Evolutionary conservation across 2,113 vertebrate species (phyloP).

Genomic region (Uropsilus gracilis): DNA sequence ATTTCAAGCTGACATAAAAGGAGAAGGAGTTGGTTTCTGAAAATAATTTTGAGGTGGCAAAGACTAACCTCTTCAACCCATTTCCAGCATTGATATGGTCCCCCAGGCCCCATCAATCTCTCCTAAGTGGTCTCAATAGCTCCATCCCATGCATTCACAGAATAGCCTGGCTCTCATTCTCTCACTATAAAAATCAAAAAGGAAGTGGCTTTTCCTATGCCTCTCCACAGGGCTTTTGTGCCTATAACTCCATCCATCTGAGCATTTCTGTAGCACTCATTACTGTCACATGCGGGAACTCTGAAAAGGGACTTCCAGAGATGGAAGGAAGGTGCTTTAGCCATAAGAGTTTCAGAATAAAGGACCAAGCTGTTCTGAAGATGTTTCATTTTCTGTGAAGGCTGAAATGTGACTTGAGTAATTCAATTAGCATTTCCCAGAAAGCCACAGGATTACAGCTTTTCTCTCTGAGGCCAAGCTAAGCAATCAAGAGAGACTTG

Average conservation of each 20-base stretch:
- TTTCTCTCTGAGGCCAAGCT: not conserved
- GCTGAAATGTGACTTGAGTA: not conserved
- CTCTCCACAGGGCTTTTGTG: conserved; percentile 71
- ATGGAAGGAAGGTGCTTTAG: conserved; percentile 32
- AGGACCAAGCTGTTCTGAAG: conserved; percentile 54
- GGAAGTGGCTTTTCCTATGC: conserved; percentile 68
- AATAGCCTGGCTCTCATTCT: conserved; percentile 3
- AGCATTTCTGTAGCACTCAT: conserved; percentile 65
- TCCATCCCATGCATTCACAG: conserved; percentile 1
- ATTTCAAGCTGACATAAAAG: conserved; percentile 58
- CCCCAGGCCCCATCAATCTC: not conserved
- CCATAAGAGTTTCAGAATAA: conserved; percentile 54
- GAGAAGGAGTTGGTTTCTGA: conserved; percentile 50
- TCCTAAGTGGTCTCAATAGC: conserved; percentile 51
- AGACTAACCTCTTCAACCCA: conserved; percentile 58
- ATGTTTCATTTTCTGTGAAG: conserved; percentile 53
- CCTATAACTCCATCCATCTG: conserved; percentile 36
- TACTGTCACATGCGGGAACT: not conserved
- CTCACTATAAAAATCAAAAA: not conserved
- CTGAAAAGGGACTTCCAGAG: conserved; percentile 42
- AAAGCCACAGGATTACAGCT: not conserved
- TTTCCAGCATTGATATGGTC: conserved; percentile 13
- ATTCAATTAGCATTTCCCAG: conserved; percentile 58
- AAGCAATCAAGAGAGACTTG: not conserved
- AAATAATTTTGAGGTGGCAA: conserved; percentile 48